These are phyloP conservation scores for Colostygia pectinataria DNA, from an alignment of 2,888 invertebrate species.

Conservation along the genomic window DNA sequence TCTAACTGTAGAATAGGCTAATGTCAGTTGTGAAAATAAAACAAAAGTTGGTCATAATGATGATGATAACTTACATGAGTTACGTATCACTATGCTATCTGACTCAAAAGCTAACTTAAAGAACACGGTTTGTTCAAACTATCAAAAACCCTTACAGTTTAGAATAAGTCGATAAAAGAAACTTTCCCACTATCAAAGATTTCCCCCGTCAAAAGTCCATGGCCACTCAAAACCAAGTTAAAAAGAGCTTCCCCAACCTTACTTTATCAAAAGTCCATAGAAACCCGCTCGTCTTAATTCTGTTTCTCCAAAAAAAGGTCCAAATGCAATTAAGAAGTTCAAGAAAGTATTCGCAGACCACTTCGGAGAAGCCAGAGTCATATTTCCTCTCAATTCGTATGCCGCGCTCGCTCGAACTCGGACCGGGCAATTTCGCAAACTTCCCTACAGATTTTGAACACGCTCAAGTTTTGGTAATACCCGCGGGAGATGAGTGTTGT, in stretches of 20 bases:
- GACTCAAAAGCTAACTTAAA: background rate
- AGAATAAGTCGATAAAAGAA: conserved; percentile 11
- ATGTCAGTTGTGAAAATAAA: too few relatives aligned
- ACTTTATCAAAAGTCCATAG: conserved; percentile 22
- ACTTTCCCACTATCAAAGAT: conserved; percentile 12
- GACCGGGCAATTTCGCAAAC: conserved; percentile 7
- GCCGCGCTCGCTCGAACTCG: conserved; percentile 30
- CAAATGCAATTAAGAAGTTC: conserved; percentile 20
- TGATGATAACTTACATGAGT: too few relatives aligned
- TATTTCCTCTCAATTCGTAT: conserved; percentile 30
- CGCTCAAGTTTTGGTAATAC: conserved; percentile 27
- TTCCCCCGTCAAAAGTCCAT: conserved; percentile 6
- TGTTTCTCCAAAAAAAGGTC: conserved; percentile 21
- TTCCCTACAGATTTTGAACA: conserved; percentile 23
- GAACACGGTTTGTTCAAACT: background rate
- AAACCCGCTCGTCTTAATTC: conserved; percentile 25
- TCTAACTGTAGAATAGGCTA: too few relatives aligned
- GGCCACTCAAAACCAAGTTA: conserved; percentile 21
- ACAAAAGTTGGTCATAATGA: too few relatives aligned
- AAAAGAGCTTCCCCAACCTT: conserved; percentile 16
- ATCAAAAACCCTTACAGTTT: background rate
- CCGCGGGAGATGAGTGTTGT: conserved; percentile 9
- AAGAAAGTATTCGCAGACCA: background rate
- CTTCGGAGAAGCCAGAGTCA: background rate
- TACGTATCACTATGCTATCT: too few relatives aligned